phyloP scores from a whole-genome alignment of 2,888 invertebrate species.

The Papilio protenor region DNA sequence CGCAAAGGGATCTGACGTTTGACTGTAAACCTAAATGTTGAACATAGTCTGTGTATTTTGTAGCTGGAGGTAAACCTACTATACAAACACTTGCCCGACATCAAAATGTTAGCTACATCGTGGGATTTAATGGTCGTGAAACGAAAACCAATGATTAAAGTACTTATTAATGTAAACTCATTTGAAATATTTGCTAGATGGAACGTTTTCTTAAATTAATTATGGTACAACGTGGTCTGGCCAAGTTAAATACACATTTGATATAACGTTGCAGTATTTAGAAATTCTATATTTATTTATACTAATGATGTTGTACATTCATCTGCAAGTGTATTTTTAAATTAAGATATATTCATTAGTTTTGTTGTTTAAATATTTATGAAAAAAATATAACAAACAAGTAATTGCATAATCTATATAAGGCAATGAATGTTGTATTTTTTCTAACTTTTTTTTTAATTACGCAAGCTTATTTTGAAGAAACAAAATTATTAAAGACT shows the following conservation, averaged over 20 bases:
- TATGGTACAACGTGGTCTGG: not conserved
- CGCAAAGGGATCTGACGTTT: not conserved
- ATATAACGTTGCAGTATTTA: not conserved
- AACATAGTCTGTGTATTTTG: not conserved
- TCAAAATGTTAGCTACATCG: not conserved
- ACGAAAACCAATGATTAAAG: not conserved
- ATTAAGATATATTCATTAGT: not conserved
- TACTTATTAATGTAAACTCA: not conserved
- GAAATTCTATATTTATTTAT: not conserved
- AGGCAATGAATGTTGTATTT: not conserved
- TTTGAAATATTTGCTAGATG: not conserved
- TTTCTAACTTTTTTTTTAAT: not conserved
- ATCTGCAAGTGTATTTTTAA: not conserved
- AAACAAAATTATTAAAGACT: not conserved
- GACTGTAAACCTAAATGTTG: slow-evolving; percentile 13
- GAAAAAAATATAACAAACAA: not conserved
- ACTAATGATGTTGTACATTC: not conserved
- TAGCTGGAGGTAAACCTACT: not conserved
- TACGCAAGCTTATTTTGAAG: not conserved
- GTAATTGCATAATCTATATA: not conserved
- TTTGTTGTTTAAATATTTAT: not conserved
- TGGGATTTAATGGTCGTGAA: slow-evolving; percentile 13
- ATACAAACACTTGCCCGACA: not conserved
- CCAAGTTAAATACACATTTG: not conserved
- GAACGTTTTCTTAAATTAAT: not conserved